Evolutionary conservation across 2,113 vertebrate genomes (phyloP).

Genomic region (Mungos mungo): DNA sequence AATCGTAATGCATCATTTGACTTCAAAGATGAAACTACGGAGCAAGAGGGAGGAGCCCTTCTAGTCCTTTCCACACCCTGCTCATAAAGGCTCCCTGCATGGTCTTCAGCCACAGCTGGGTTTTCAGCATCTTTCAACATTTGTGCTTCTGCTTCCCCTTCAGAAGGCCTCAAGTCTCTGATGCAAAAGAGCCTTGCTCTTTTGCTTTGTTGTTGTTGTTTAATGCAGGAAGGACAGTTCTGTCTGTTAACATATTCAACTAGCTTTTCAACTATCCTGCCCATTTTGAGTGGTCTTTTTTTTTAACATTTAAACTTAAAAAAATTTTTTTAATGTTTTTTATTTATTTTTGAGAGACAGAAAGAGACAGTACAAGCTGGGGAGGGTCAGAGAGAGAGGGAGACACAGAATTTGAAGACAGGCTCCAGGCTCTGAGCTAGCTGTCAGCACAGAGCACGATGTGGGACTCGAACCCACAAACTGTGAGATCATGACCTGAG

Average conservation of each 20-base stretch:
- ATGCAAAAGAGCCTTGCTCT: not conserved
- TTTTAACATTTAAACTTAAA: not conserved
- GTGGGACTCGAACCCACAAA: too few species aligned
- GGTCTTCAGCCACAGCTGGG: not conserved
- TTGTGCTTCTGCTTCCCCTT: not conserved
- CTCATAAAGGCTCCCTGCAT: not conserved
- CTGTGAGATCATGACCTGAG: too few species aligned
- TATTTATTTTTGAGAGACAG: too few species aligned
- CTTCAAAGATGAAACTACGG: not conserved
- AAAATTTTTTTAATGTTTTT: too few species aligned
- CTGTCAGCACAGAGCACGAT: too few species aligned
- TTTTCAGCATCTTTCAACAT: not conserved
- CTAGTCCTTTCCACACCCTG: fast-evolving
- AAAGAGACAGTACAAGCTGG: too few species aligned
- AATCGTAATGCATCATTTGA: not conserved
- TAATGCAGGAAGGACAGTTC: not conserved
- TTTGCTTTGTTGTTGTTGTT: not conserved
- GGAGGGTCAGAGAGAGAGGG: too few species aligned
- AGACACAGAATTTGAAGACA: too few species aligned
- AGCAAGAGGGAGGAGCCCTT: not conserved
- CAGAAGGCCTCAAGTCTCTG: not conserved
- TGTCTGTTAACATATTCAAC: not conserved
- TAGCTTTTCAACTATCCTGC: not conserved
- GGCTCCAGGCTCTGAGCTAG: too few species aligned
- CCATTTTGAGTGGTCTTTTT: not conserved